phyloP scores from a whole-genome alignment of 2,113 vertebrate species.

The Ailurus styani region DNA sequence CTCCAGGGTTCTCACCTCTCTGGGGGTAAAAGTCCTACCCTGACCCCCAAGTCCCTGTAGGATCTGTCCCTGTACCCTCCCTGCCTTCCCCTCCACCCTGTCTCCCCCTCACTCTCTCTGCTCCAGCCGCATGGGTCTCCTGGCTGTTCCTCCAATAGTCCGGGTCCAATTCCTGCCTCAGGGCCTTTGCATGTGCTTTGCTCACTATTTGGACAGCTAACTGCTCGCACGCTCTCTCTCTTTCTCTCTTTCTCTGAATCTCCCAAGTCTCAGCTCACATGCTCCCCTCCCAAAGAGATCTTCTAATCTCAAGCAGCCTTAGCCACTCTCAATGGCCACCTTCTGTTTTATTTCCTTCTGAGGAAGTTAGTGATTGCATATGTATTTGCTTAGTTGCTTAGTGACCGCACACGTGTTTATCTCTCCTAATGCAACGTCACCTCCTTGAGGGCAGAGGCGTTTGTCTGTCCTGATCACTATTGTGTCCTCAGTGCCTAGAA shows the following conservation, averaged over 20 bases:
- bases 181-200: not conserved
- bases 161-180: not conserved
- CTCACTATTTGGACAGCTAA: not conserved
- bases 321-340: not conserved
- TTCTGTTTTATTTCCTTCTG: not conserved
- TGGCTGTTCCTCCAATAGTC: fast-evolving
- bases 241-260: not conserved
- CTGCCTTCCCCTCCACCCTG: not conserved
- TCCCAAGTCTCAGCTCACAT: not conserved
- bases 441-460: not conserved
- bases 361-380: not conserved
- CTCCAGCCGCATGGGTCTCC: not conserved
- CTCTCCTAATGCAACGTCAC: not conserved
- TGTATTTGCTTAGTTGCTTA: not conserved
- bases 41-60: not conserved
- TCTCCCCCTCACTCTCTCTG: not conserved
- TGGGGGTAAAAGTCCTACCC: not conserved
- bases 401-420: not conserved
- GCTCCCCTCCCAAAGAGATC: not conserved
- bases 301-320: not conserved
- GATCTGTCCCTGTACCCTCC: fast-evolving
- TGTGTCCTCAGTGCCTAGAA: not conserved
- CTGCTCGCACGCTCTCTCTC: not conserved
- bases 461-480: not conserved
- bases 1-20: not conserved